A percentile compares a stretch with the other conserved stretches of the same genome.
Conservation (phyloP, 2,113 vertebrate species). For the Clarias gariepinus region DNA sequence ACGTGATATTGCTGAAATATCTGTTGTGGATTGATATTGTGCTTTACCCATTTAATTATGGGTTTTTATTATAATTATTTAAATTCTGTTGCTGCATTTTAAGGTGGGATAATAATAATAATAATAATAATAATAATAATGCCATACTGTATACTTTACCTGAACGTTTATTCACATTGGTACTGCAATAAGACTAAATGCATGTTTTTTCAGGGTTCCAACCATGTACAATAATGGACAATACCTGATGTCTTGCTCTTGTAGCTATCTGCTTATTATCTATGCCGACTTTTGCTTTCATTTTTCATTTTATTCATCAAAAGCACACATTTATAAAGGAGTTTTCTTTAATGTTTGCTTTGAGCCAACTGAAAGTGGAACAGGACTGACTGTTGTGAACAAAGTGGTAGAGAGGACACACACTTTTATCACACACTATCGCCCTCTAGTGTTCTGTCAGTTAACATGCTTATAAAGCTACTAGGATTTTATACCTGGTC, state of each 20-base stretch:
- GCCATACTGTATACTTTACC: not conserved
- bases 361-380: not conserved
- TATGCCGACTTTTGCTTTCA: not conserved
- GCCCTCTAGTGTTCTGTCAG: constrained; percentile 28
- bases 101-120: not conserved
- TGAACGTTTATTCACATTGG: not conserved
- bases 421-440: not conserved
- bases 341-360: not conserved
- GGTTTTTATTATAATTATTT: not conserved
- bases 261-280: not conserved
- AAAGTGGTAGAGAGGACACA: not conserved
- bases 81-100: not conserved
- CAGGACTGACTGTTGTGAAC: constrained; percentile 3
- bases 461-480: not conserved
- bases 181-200: not conserved
- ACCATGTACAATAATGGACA: not conserved
- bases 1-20: too few relatives aligned
- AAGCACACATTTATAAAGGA: not conserved
- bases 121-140: not conserved
- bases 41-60: not conserved
- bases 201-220: not conserved
- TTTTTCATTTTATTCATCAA: not conserved
- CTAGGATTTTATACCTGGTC: not conserved
- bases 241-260: not conserved
- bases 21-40: not conserved